Conservation (phyloP, 2,888 invertebrate species). For the Ophioninae sp. region DNA sequence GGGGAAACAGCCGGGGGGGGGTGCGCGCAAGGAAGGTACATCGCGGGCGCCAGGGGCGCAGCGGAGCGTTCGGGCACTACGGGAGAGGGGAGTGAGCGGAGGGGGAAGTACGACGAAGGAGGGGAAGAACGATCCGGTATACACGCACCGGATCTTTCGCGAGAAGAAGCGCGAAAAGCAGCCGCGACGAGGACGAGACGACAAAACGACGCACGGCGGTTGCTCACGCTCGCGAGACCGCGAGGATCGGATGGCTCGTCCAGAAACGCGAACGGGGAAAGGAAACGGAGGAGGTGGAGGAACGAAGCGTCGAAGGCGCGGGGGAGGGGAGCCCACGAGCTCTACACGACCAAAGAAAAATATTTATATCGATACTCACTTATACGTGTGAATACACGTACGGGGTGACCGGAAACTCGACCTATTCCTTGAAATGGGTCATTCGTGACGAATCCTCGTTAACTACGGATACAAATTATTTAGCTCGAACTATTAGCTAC, state of each 20-base stretch:
- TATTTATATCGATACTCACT: conserved; percentile 2
- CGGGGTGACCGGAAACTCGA: background rate
- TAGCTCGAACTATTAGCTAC: no score
- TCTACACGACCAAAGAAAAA: background rate
- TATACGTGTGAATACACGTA: conserved; percentile 7
- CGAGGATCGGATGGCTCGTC: conserved; percentile 64
- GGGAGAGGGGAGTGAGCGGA: conserved; percentile 55
- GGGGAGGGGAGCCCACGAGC: conserved; percentile 60
- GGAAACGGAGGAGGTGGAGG: no score
- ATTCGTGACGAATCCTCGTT: no score
- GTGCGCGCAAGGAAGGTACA: conserved; percentile 40
- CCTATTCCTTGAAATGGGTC: no score
- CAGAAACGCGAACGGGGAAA: no score
- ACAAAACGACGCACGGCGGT: conserved; percentile 49
- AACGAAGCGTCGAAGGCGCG: no score
- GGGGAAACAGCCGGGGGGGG: conserved; percentile 60
- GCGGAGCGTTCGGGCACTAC: conserved; percentile 13
- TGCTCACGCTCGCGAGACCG: conserved; percentile 53
- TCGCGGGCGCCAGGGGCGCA: no score
- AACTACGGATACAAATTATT: no score
- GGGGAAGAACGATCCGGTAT: conserved; percentile 4
- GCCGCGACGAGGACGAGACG: conserved; percentile 35
- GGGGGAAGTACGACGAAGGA: background rate
- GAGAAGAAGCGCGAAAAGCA: conserved; percentile 45
- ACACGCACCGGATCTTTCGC: conserved; percentile 20